Conservation (phyloP, 2,797 vertebrate genomes). For the Epinephelus coioides region DNA sequence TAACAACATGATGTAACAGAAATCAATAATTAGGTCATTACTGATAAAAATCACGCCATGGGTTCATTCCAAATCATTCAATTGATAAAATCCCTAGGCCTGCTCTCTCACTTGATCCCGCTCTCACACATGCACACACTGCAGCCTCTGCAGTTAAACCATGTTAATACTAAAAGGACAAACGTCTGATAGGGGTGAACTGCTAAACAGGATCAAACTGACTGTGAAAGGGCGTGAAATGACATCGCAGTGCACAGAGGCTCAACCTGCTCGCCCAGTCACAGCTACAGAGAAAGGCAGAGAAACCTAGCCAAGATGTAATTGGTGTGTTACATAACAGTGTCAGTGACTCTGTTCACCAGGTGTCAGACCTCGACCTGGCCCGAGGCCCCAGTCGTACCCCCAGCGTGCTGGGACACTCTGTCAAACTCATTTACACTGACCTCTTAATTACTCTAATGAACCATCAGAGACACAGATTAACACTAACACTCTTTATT, state of each 20-base stretch:
- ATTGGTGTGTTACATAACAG: constrained; percentile 76
- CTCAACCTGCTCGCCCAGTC: background rate
- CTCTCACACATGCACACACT: background rate
- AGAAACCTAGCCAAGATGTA: constrained; percentile 62
- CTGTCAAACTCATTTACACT: constrained; percentile 73
- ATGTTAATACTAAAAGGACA: background rate
- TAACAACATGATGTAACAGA: constrained; percentile 17
- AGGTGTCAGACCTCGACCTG: constrained; percentile 35
- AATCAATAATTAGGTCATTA: constrained; percentile 9
- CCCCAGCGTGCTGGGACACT: constrained; percentile 16
- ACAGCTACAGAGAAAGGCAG: constrained; percentile 19
- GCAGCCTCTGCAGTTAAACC: constrained; percentile 8
- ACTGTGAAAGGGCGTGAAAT: background rate
- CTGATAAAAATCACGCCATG: constrained; percentile 17
- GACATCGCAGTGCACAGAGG: constrained; percentile 30
- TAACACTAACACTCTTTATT: constrained; percentile 44
- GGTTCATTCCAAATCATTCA: constrained; percentile 25
- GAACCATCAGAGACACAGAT: constrained; percentile 55
- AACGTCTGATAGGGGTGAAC: constrained; percentile 3
- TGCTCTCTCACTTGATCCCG: background rate
- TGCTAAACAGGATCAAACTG: constrained; percentile 29
- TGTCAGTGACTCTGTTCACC: constrained; percentile 51
- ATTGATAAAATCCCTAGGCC: constrained; percentile 13
- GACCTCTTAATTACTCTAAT: constrained; percentile 72
- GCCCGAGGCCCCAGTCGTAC: constrained; percentile 52